Evolutionary conservation across 2,113 vertebrate genomes (phyloP).

Genomic region (Lepisosteus osseus): DNA sequence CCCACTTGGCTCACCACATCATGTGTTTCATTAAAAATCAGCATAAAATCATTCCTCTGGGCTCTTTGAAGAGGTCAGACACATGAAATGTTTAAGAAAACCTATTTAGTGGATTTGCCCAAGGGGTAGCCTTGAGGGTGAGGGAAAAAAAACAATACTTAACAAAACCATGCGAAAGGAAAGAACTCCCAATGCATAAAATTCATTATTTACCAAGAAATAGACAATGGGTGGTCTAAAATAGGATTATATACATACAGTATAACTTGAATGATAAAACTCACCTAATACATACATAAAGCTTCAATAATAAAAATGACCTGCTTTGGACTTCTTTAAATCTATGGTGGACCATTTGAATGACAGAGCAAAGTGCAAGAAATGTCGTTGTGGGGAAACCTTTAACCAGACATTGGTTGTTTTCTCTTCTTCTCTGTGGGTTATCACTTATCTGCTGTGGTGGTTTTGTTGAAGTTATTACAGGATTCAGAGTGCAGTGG

Average conservation of each 20-base stretch:
- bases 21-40: conserved; percentile 4
- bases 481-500: conserved; percentile 23
- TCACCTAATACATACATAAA: conserved; percentile 29
- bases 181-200: neutral
- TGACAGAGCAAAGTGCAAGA: conserved; percentile 8
- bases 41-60: conserved; percentile 16
- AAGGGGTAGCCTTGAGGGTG: conserved; percentile 12
- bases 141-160: too few relatives aligned
- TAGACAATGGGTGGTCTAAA: neutral
- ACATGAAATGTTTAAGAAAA: neutral
- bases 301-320: neutral
- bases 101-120: conserved; percentile 13
- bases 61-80: conserved; percentile 19
- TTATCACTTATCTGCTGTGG: conserved; percentile 50
- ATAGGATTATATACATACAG: neutral
- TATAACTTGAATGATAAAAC: conserved; percentile 25
- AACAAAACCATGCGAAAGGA: conserved; percentile 1
- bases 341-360: conserved; percentile 19
- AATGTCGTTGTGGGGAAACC: conserved; percentile 27
- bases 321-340: conserved; percentile 12
- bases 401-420: conserved; percentile 37
- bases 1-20: conserved; percentile 1
- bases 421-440: conserved; percentile 47
- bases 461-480: conserved; percentile 39
- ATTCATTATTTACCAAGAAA: too few relatives aligned